Conservation (phyloP, 2,113 vertebrate genomes). For the Brienomyrus longianalis region DNA sequence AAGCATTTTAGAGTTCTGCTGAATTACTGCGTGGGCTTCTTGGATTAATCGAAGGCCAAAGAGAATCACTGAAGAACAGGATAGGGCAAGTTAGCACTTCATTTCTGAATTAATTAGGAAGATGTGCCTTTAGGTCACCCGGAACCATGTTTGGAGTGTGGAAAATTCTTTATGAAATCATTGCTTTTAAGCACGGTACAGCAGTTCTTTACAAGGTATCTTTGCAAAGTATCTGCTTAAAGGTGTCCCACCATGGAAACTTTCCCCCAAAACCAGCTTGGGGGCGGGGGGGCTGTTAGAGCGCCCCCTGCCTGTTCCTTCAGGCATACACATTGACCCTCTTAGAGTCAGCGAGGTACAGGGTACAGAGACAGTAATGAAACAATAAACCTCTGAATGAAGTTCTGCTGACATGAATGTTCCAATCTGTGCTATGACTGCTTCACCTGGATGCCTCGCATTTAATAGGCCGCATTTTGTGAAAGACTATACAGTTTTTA, state of each 20-base stretch:
- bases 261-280: background rate
- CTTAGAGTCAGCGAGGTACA: background rate
- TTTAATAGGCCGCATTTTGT: background rate
- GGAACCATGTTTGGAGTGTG: background rate
- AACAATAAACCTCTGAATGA: background rate
- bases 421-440: background rate
- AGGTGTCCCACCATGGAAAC: background rate
- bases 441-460: background rate
- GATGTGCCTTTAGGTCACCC: background rate
- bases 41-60: background rate
- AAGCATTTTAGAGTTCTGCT: background rate
- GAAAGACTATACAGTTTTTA: background rate
- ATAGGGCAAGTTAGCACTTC: background rate
- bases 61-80: background rate
- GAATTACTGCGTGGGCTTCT: background rate
- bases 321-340: background rate
- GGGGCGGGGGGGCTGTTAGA: background rate
- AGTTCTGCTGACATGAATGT: background rate
- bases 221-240: background rate
- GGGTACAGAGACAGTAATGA: background rate
- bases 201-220: background rate
- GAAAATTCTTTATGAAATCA: slow-evolving; percentile 3
- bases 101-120: background rate
- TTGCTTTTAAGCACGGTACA: background rate
- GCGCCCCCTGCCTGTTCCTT: background rate